Evolutionary conservation across 1,140 invertebrate species (phyloP).

Genomic region (Elymnias hypermnestra): DNA sequence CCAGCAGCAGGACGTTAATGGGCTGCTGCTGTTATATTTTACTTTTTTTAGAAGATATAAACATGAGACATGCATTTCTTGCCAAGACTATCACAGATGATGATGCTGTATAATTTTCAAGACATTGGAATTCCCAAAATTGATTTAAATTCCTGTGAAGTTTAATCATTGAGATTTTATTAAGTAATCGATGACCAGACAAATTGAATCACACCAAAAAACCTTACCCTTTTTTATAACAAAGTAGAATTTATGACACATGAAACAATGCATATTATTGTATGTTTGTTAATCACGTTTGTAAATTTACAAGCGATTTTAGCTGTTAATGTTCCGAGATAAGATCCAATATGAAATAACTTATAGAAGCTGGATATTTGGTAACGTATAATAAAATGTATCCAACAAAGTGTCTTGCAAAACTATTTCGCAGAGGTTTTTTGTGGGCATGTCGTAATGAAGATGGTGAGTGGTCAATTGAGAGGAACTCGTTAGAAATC

Average conservation of each 20-base stretch:
- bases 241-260: too few species aligned
- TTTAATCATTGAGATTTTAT: too few species aligned
- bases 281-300: not conserved
- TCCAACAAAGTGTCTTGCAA: constrained; percentile 20
- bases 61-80: too few species aligned
- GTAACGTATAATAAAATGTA: constrained; percentile 22
- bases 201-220: too few species aligned
- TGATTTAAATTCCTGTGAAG: too few species aligned
- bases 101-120: too few species aligned
- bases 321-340: not conserved
- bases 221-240: not conserved
- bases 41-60: too few species aligned
- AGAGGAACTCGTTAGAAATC: not conserved
- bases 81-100: too few species aligned
- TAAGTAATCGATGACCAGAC: too few species aligned
- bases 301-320: not conserved
- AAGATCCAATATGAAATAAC: not conserved
- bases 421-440: constrained; percentile 13
- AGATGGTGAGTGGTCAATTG: not conserved
- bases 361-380: constrained; percentile 10
- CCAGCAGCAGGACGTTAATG: too few species aligned
- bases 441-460: constrained; percentile 13
- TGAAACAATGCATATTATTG: not conserved
- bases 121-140: too few species aligned
- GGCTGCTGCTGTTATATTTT: too few species aligned